Conservation (phyloP, 2,797 vertebrate genomes). For the Dendrocincla tyrannina region DNA sequence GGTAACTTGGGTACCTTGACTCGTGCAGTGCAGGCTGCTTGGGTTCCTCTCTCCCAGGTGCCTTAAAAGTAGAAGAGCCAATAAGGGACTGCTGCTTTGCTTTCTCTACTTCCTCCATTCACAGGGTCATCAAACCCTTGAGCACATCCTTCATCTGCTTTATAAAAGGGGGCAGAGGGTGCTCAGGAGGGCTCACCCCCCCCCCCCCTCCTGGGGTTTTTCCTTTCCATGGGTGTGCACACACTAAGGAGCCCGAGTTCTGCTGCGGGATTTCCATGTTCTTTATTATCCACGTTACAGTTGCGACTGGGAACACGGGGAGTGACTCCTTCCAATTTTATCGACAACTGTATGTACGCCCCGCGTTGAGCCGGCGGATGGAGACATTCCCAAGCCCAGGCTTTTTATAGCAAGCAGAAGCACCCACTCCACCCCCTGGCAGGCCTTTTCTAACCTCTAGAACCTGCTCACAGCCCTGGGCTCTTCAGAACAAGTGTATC, state of each 20-base stretch:
- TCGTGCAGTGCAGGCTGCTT: not conserved
- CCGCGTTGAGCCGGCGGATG: not conserved
- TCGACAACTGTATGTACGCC: not conserved
- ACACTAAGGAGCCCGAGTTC: not conserved
- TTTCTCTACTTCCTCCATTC: not conserved
- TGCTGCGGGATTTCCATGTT: not conserved
- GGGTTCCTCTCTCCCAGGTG: not conserved
- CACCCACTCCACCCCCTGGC: not conserved
- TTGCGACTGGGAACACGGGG: not conserved
- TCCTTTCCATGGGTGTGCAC: not conserved
- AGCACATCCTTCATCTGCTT: not conserved
- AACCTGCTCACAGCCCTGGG: not conserved
- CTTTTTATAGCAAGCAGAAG: conserved; percentile 45
- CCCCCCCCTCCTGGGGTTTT: not conserved
- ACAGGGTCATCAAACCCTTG: not conserved
- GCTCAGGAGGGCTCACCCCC: not conserved
- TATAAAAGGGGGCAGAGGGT: not conserved
- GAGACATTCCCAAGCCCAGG: not conserved
- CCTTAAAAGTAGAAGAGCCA: not conserved
- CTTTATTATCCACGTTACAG: conserved; percentile 23
- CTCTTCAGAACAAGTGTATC: not conserved
- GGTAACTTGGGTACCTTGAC: not conserved
- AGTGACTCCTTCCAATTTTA: not conserved
- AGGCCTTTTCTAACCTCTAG: not conserved
- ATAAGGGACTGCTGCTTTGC: not conserved